Evolutionary conservation across 1,140 invertebrate species (phyloP), one percentile per base, ranked within the genome.

Genomic region (Nixonia krombeini): DNA sequence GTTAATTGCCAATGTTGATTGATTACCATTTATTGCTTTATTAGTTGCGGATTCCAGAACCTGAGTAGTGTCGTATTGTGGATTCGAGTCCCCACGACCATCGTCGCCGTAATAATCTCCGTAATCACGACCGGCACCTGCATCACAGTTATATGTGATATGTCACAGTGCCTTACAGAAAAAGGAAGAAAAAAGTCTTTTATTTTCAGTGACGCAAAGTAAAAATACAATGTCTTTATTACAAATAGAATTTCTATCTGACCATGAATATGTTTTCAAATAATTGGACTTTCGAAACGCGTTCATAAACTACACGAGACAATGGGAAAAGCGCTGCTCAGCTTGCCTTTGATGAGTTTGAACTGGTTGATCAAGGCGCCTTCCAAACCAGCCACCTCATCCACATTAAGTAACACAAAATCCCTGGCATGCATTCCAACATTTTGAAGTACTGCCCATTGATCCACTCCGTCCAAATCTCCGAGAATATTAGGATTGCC

Each of bases 391-490:
- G 1, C 2, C 0, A 41, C 13, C 5, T 79, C 74, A 8, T 82
- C 73, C 16, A 85, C 79, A 44, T 85, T 79, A 0, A 85, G 4
- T 1, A 84, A 51, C 2, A 77, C 8, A 5, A 65, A 72, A 16
- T 71, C 46, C 26, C 33, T 21, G 6, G 1, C 17, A 18, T 17
- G 25, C 1, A 9, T 4, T 26, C 12, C 5, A 10, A 0, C 2
- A 33, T 25, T 58, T 4, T 45, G 63, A 1, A 88, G 72, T 35
- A 71, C 77, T 0, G 75, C 68, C 87, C 87, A 88, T 47, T 86
- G 83, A 79, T 88, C 81, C 2, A 85, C 46, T 1, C 87, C 87
- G 49, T 88, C 87, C 0, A 84, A 64, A 28, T 70, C 9, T 1
- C 49, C 23, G 0, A 84, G 42, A 53, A 79, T 69, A 0, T 71